Percentiles rank a stretch among this genome's conserved stretches.
Conservation (phyloP, 1,140 invertebrate genomes). For the Drosophila bifasciata region DNA sequence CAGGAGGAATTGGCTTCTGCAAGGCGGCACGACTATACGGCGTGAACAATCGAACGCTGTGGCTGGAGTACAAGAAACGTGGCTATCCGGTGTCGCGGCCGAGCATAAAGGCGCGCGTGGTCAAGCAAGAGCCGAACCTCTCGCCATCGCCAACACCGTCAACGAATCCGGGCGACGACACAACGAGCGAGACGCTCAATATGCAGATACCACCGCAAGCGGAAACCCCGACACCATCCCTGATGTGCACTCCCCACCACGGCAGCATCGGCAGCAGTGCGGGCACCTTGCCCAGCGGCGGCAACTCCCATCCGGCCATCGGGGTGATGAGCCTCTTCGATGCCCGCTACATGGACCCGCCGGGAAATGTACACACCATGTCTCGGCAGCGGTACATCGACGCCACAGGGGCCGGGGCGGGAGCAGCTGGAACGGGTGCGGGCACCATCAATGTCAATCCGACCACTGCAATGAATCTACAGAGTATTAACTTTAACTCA, state of each 20-base stretch:
- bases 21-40: conserved; percentile 92
- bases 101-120: conserved; percentile 88
- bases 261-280: conserved; percentile 43
- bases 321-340: conserved; percentile 87
- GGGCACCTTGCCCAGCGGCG: conserved; percentile 50
- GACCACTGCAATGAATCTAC: conserved; percentile 87
- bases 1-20: conserved; percentile 93
- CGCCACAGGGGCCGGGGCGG: conserved; percentile 66
- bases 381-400: conserved; percentile 85
- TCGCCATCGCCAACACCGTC: conserved; percentile 85
- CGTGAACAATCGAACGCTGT: conserved; percentile 92
- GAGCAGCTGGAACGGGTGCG: conserved; percentile 57
- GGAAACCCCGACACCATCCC: conserved; percentile 84
- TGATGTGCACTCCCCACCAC: conserved; percentile 84
- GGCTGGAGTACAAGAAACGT: conserved; percentile 92
- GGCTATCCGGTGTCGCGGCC: conserved; percentile 91
- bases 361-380: conserved; percentile 84
- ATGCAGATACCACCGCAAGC: conserved; percentile 85
- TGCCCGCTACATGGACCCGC: conserved; percentile 86
- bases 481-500: conserved; percentile 89
- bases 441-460: conserved; percentile 83
- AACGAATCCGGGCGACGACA: conserved; percentile 71
- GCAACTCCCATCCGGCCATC: conserved; percentile 84
- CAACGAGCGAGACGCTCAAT: conserved; percentile 83
- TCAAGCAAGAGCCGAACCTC: conserved; percentile 87